Conservation (phyloP, 2,797 vertebrate species). For the Corythornis leucogaster region DNA sequence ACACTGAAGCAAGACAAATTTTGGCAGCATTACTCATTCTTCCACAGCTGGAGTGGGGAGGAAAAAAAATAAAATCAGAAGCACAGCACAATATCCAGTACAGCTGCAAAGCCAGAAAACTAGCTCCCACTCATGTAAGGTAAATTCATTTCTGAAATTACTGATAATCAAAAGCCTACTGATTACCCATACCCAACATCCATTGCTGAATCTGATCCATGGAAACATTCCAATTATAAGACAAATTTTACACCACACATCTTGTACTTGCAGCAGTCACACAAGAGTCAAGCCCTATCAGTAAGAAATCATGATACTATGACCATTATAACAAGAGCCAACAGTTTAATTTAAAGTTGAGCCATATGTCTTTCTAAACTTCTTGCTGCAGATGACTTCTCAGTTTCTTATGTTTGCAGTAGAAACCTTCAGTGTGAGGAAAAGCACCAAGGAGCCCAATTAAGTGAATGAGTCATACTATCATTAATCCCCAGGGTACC, state of each 20-base stretch:
- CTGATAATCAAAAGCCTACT: background rate
- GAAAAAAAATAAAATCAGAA: background rate
- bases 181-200: background rate
- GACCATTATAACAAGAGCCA: background rate
- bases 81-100: background rate
- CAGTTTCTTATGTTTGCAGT: background rate
- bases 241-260: background rate
- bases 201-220: background rate
- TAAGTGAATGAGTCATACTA: conserved; percentile 21
- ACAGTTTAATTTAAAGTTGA: background rate
- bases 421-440: background rate
- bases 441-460: background rate
- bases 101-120: background rate
- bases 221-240: background rate
- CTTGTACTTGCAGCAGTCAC: background rate
- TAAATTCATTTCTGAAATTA: background rate
- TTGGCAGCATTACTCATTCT: background rate
- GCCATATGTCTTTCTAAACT: background rate
- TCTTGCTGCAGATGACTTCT: background rate
- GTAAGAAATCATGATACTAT: background rate
- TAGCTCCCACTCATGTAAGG: background rate
- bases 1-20: background rate
- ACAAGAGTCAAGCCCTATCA: background rate
- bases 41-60: background rate
- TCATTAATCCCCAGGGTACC: background rate